Evolutionary conservation across 2,888 invertebrate genomes (phyloP), one percentile per base, ranked within the genome.

Genomic region (Ormyrus nitidulus): DNA sequence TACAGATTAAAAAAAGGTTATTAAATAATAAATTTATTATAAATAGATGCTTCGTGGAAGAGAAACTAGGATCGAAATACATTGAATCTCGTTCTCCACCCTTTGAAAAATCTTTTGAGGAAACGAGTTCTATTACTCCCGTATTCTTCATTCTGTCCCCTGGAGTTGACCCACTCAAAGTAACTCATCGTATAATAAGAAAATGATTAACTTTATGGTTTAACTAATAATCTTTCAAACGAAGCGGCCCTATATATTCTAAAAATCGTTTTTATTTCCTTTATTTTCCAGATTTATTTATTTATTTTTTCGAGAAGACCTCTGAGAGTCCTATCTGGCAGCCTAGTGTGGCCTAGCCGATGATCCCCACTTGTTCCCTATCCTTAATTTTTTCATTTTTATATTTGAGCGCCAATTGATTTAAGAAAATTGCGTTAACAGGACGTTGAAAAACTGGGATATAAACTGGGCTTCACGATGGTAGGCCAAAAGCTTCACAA

Each of bases 81-180:
- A 94, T 95, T 46, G 95, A 96, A 87, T 94, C 95, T 0, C 92
- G 96, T 83, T 93, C 94, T 5, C 93, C 96, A n/a, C 93, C 96
- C 61, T 95, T 98, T 88, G 93, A 95, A 2, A 95, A 95, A 88
- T 97, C 98, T 0, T 98, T 93, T 88, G 94, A 95, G 88, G 98
- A 98, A 90, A 95, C 96, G 54, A 96, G 95, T 82, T 93, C 95
- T 5, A 93, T 94, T 9, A 98, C 97, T 0, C 97, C 98, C 0
- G 94, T 97, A 83, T 98, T 98, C 92, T 98, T 98, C 90, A 98
- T 98, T 83, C 92, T 98, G 4, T 98, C 98, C 0, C 95, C 98
- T 0, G 98, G 98, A 65, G 98, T 98, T 0, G 97, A 98, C 91
- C 98, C 98, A 0, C 91, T 98, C 0, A 97, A 97, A 92, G 94